Evolutionary conservation across 2,113 vertebrate genomes (phyloP), one percentile per base, ranked within the genome.

Genomic region (Acinonyx jubatus): DNA sequence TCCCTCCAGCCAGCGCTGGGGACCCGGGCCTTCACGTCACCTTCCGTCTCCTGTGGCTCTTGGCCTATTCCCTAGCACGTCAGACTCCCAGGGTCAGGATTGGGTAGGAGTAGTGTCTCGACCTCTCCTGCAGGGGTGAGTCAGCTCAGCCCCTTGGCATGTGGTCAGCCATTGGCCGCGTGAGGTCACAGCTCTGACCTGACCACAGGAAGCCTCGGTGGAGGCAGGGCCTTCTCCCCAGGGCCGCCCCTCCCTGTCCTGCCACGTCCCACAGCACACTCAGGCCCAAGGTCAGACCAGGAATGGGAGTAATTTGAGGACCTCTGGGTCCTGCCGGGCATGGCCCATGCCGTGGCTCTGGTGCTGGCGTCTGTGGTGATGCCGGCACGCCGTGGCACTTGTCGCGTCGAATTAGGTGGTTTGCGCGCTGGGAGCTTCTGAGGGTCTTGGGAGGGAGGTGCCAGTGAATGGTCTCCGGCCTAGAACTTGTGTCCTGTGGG

Each of bases 211-310:
- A 5, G 4, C 66, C 41, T 3, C 0, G 0, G 33, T 25, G 14
- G 63, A 13, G 38, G 23, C 1, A 1, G 9, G 50, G n/a, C 33
- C 41, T 33, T 73, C 68, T 57, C 23, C 52, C 50, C 16, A 9
- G 61, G 31, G 71, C 25, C 0, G 0, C 25, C 6, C 12, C 7
- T 3, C 7, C 12, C 45, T 48, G 0, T 36, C 9, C 23, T 31
- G 57, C 57, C 7, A 1, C 0, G 0, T 33, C 9, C 1, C 4
- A 27, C 11, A 9, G 89, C 4, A 29, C 61, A 1, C 0, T 50
- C 41, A 50, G 89, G n/a, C 41, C 63, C 7, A 4, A 66, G n/a
- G 27, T 48, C 63, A 2, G 41, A 8, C 23, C 29, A 3, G 33
- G 18, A 14, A 33, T 16, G 25, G 23, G 55, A 16, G 19, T 61